Conservation (phyloP, 1,140 invertebrate species). For the Meloidogyne exigua region DNA sequence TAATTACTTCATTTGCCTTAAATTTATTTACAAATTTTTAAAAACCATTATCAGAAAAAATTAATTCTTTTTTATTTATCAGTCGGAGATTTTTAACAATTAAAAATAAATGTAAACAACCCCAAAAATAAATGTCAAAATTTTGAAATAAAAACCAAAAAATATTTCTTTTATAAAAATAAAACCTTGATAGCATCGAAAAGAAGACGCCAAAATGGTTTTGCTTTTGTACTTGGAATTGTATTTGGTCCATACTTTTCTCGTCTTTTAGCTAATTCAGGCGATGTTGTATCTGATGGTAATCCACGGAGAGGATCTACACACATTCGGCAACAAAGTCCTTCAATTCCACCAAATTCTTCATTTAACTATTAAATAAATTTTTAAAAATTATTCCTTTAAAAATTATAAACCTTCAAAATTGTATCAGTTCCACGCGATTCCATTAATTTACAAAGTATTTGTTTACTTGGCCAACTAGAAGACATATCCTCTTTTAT, state of each 20-base stretch:
- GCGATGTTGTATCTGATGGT: constrained; percentile 75
- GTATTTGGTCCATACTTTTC: constrained; percentile 93
- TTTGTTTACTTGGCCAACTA: constrained; percentile 7
- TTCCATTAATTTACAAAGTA: constrained; percentile 92
- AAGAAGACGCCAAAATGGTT: constrained; percentile 90
- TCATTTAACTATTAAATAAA: constrained; percentile 65
- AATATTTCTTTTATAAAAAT: too few relatives aligned
- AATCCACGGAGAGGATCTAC: constrained; percentile 85
- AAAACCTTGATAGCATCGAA: constrained; percentile 88
- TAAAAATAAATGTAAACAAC: too few relatives aligned
- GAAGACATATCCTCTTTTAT: neutral
- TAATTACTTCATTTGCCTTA: too few relatives aligned
- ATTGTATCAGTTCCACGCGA: constrained; percentile 80
- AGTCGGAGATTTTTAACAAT: too few relatives aligned
- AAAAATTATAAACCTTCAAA: constrained; percentile 68
- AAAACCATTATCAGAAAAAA: neutral
- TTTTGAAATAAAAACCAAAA: too few relatives aligned
- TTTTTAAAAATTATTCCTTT: neutral
- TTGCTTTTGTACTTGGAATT: constrained; percentile 96
- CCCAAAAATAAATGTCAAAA: too few relatives aligned
- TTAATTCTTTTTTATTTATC: neutral
- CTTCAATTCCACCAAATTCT: constrained; percentile 79
- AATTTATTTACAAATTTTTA: too few relatives aligned
- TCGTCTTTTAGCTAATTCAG: constrained; percentile 83
- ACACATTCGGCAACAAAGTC: constrained; percentile 84